Evolutionary conservation across 2,888 invertebrate species (phyloP).

Genomic region (Camponotus fellah): DNA sequence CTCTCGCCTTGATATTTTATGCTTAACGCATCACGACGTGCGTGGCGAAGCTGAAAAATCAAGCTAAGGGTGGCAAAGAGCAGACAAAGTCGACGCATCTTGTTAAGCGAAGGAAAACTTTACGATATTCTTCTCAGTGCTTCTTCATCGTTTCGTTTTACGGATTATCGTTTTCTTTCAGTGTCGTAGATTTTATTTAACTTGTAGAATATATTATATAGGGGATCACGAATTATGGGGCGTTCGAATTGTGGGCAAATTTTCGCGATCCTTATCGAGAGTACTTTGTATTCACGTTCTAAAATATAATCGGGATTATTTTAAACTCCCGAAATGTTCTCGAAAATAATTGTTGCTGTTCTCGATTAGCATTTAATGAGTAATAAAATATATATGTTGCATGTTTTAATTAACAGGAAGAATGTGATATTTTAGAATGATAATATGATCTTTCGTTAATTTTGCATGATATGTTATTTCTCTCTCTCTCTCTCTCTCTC

Average conservation of each 20-base stretch:
- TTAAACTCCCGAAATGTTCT: neutral
- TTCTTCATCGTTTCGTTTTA: constrained; percentile 75
- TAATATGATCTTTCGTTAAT: neutral
- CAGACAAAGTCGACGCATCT: constrained; percentile 56
- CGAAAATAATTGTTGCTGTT: neutral
- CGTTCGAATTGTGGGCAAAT: constrained; percentile 66
- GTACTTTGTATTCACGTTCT: constrained; percentile 46
- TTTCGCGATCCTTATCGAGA: constrained; percentile 37
- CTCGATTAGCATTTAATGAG: neutral
- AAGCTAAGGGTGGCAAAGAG: constrained; percentile 18
- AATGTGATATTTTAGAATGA: neutral
- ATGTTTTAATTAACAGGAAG: no score
- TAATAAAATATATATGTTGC: neutral
- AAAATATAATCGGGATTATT: neutral
- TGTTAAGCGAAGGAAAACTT: constrained; percentile 61
- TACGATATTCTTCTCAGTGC: constrained; percentile 70
- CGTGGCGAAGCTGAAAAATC: constrained; percentile 49
- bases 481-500: no score
- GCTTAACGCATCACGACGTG: constrained; percentile 56
- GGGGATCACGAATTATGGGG: constrained; percentile 21
- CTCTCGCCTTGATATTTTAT: constrained; percentile 65
- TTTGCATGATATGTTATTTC: no score
- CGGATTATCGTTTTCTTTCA: constrained; percentile 76
- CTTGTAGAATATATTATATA: constrained; percentile 70
- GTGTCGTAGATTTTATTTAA: constrained; percentile 76